These are phyloP conservation scores for Chloroceryle amazona DNA, from an alignment of 2,797 vertebrate species.

Conservation along the genomic window DNA sequence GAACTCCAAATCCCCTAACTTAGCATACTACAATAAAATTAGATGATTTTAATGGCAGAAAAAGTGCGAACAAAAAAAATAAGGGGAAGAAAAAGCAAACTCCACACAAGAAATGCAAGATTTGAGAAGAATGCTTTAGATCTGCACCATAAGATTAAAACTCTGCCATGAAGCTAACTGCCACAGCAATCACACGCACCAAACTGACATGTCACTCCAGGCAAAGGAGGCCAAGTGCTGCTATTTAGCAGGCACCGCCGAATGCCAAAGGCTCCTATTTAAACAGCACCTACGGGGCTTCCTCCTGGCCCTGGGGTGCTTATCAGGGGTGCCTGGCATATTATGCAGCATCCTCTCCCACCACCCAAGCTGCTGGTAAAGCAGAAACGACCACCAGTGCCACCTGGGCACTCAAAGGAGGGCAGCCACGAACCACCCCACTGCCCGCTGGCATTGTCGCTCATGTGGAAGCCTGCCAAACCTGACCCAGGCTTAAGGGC, in stretches of 20 bases:
- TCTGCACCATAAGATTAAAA: background rate
- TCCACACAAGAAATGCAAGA: background rate
- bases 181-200: background rate
- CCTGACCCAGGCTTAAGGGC: background rate
- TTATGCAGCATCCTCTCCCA: background rate
- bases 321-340: background rate
- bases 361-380: background rate
- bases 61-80: background rate
- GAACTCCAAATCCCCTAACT: background rate
- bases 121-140: background rate
- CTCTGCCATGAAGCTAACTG: background rate
- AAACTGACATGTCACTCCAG: background rate
- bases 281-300: background rate
- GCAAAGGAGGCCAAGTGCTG: background rate
- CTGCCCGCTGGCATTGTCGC: accelerated
- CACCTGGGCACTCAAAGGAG: background rate
- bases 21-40: background rate
- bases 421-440: accelerated
- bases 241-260: background rate
- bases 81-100: accelerated
- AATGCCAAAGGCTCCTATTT: background rate
- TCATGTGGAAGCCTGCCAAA: background rate
- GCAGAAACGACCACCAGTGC: background rate
- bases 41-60: background rate
- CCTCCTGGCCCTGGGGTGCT: background rate